Base-by-base conservation (phyloP, 2,888 invertebrate genomes). In the Xylocampa areola region DNA sequence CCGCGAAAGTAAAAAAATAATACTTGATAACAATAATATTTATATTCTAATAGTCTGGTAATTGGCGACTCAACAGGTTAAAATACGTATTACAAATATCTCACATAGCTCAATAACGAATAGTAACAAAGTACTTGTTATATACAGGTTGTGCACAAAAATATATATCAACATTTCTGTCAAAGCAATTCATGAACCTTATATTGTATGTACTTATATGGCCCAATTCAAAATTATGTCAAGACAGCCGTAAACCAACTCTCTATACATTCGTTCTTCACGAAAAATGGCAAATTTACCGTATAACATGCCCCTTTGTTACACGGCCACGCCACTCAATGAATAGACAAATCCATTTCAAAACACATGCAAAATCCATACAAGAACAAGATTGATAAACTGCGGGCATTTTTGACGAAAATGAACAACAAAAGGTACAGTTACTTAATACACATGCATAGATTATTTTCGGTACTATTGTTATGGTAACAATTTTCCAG, bases 381-480 rank as follows among this genome's bases (percentile, higher is more conserved):
- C 51, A n/a, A 35, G 32, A 45, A 48, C 41, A 39, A 60, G 45
- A 50, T 45, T 33, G 17, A 76, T 58, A 69, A 8, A 52, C 74
- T 68, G 79, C 76, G 77, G 74, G 30, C 52, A 77, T 76, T 83
- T 84, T 81, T 79, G 71, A 75, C 76, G 62, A 14, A 39, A 71
- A 76, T 51, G 40, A 43, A 41, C 78, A 80, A 83, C 84, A 81
- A 79, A 71, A 60, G 72, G 51, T 59, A 62, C 72, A 54, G 75
- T 86, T 87, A 81, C 85, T 74, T 69, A 82, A 87, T 71, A 77
- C 68, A 68, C 67, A 63, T 83, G 77, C 70, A 74, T 47, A 63
- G 73, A 86, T 86, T 85, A 81, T 79, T 53, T 72, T 76, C 73
- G 77, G 77, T 53, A 30, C 16, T 73, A 73, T 83, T 88, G 83